These are phyloP conservation scores for Puffinus mauretanicus DNA, from an alignment of 2,113 vertebrate species.

Conservation along the genomic window DNA sequence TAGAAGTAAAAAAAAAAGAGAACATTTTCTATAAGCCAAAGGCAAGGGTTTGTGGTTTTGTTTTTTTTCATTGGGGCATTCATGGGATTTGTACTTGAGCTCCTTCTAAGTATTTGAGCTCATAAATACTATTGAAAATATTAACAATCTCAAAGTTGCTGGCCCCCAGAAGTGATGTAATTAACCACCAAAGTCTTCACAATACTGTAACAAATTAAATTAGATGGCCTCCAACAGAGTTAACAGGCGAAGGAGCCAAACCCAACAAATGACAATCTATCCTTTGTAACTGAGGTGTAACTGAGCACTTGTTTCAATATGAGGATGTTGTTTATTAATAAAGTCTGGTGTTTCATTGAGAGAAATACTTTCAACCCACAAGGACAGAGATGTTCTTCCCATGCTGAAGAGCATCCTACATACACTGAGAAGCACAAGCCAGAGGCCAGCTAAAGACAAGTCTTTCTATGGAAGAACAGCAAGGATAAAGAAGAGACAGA, in stretches of 20 bases:
- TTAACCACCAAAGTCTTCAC: not conserved
- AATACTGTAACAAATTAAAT: not conserved
- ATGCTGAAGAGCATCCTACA: not conserved
- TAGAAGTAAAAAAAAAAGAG: not conserved
- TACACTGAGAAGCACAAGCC: not conserved
- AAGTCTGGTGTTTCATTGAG: not conserved
- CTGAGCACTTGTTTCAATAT: not conserved
- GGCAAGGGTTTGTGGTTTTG: not conserved
- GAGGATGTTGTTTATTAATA: not conserved
- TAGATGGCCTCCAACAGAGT: not conserved
- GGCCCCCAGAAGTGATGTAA: not conserved
- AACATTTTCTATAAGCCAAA: not conserved
- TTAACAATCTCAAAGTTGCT: not conserved
- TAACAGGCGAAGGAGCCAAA: not conserved
- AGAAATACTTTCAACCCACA: not conserved
- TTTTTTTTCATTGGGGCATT: not conserved
- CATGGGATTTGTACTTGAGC: not conserved
- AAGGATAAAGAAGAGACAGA: constrained; percentile 14
- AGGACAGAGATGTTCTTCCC: not conserved
- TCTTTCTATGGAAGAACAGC: not conserved
- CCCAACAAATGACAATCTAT: not conserved
- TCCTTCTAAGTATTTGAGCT: not conserved
- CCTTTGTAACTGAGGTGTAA: not conserved
- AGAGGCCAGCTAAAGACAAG: not conserved
- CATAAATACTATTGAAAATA: not conserved